Base-by-base conservation (phyloP, 2,888 invertebrate species). In the Ptilodon capucinus region DNA sequence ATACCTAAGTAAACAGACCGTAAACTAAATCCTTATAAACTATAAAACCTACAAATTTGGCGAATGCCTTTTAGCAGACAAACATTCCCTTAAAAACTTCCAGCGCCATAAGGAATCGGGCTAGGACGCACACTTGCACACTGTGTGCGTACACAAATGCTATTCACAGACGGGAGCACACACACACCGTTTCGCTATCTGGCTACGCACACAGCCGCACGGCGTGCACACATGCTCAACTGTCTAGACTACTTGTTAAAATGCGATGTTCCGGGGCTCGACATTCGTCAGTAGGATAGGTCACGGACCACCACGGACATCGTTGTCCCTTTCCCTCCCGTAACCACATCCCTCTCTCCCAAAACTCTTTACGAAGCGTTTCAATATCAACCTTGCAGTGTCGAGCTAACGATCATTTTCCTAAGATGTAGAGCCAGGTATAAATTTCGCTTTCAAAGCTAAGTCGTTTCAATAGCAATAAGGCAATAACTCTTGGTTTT, bases 261-360 rank as follows among this genome's bases (percentile, higher is more conserved):
- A 83, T 79, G 81, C 81, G 79, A 79, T 84, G 86, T 88, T 90
- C 89, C 87, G 87, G 87, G 84, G 86, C 86, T 84, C 88, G 86
- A 84, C 87, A 87, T 88, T 90, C 88, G 85, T 86, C 83, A 88
- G 90, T 91, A 89, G 90, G 90, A 90, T 91, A 91, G 91, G 91
- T 91, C 91, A 89, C 90, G 90, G 90, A 89, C 87, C 78, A 83
- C 70, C 76, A 76, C 70, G 77, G 76, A 71, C 71, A 68, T 70
- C 46, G 63, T 68, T 57, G 51, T 86, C 87, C 67, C 78, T 57
- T 68, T 87, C 81, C 61, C 44, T 55, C 80, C 16, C 51, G 61
- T 67, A 60, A 50, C 51, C 43, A 55, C 66, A 61, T 84, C 78
- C 63, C 68, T 62, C 54, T 76, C 70, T 40, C 56, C 62, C 64